Conservation (phyloP, 2,797 vertebrate species). For the Enteromius treurensis region DNA sequence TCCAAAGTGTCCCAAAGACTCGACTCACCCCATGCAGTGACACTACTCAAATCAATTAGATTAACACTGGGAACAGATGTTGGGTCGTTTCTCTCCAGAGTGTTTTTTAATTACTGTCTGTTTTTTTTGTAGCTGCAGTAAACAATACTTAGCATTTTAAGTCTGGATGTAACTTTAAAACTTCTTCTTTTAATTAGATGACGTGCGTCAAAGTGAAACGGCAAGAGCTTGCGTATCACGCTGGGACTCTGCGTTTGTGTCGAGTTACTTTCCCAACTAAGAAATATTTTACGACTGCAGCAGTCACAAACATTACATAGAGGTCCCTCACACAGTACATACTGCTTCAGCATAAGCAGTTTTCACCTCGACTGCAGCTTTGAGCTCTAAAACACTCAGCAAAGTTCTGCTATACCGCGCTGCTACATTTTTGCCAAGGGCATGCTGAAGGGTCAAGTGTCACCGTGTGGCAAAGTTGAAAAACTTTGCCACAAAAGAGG, state of each 20-base stretch:
- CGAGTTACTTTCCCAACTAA: neutral
- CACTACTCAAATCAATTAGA: conserved; percentile 68
- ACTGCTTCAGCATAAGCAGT: conserved; percentile 3
- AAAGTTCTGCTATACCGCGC: neutral
- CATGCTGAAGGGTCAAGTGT: conserved; percentile 14
- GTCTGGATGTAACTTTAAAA: conserved; percentile 35
- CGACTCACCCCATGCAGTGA: conserved; percentile 57
- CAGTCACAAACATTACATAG: conserved; percentile 9
- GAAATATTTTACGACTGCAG: neutral
- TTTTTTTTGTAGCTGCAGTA: conserved; percentile 56
- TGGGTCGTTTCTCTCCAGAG: conserved; percentile 61
- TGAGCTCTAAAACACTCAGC: neutral
- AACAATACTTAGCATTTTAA: conserved; percentile 49
- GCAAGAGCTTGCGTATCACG: conserved; percentile 9
- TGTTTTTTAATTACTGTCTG: conserved; percentile 70
- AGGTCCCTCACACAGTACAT: conserved; percentile 1
- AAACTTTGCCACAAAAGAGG: neutral
- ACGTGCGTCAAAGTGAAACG: neutral
- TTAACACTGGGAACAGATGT: conserved; percentile 72
- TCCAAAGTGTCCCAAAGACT: conserved; percentile 25
- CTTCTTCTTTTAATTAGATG: conserved; percentile 40
- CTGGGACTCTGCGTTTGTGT: conserved; percentile 15
- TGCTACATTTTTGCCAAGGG: conserved; percentile 6
- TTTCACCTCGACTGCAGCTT: neutral
- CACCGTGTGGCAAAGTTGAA: conserved; percentile 6